Evolutionary conservation across 2,113 vertebrate genomes (phyloP).

Genomic region (Ceyx margarethae): DNA sequence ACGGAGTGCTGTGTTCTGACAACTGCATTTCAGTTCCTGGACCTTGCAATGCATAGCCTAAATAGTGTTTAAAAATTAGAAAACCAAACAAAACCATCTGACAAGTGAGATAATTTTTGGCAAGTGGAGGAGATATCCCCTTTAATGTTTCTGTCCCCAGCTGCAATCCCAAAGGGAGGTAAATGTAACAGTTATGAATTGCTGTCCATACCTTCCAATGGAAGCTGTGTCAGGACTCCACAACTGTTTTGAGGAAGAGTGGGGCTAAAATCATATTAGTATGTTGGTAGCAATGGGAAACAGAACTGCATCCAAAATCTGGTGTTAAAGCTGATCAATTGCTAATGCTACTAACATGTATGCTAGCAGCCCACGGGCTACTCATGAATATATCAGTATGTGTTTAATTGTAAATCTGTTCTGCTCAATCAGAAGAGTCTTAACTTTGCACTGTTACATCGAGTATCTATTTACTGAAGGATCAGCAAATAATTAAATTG

Average conservation of each 20-base stretch:
- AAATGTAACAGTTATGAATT: not conserved
- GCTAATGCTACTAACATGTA: not conserved
- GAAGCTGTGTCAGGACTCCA: not conserved
- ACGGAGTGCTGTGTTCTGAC: not conserved
- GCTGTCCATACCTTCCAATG: not conserved
- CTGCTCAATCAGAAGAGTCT: not conserved
- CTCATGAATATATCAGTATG: not conserved
- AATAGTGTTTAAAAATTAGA: not conserved
- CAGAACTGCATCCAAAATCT: not conserved
- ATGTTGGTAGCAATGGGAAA: not conserved
- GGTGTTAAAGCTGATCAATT: not conserved
- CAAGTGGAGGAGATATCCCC: not conserved
- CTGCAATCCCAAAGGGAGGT: not conserved
- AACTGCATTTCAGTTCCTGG: conserved; percentile 1
- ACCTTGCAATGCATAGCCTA: conserved; percentile 20
- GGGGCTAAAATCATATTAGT: not conserved
- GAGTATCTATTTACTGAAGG: not conserved
- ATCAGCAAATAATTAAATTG: not conserved
- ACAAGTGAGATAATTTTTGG: not conserved
- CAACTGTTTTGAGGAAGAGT: not conserved
- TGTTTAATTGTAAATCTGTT: not conserved
- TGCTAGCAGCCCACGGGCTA: not conserved
- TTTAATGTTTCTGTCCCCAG: not conserved
- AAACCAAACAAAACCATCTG: not conserved
- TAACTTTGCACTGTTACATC: not conserved